Conservation (phyloP, 2,888 invertebrate genomes). For the Tenodera sinensis region DNA sequence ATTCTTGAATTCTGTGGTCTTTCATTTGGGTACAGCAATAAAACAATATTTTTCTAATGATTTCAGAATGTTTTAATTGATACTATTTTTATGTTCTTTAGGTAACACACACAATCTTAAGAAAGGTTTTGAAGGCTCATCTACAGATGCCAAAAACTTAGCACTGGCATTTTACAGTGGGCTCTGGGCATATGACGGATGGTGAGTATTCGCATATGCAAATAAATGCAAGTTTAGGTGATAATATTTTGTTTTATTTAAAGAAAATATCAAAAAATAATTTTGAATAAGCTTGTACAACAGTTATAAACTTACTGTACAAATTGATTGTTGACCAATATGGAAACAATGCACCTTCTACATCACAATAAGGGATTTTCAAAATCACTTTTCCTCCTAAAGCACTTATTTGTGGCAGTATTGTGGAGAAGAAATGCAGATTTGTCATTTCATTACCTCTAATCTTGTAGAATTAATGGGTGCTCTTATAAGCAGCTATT, state of each 20-base stretch:
- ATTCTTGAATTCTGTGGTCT: too few species aligned
- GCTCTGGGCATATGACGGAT: constrained; percentile 87
- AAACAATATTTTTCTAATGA: background rate
- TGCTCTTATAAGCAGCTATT: background rate
- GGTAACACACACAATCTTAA: constrained; percentile 61
- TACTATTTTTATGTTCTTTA: constrained; percentile 36
- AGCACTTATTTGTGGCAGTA: background rate
- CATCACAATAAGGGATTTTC: background rate
- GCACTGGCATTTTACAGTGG: constrained; percentile 80
- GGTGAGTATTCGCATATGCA: constrained; percentile 48
- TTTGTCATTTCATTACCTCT: too few species aligned
- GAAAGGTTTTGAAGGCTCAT: constrained; percentile 67
- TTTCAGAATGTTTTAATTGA: background rate
- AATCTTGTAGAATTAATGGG: too few species aligned
- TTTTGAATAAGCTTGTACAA: background rate
- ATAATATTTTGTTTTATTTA: background rate
- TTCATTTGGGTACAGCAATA: too few species aligned
- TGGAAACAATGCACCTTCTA: too few species aligned
- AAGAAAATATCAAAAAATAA: background rate
- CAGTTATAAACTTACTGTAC: too few species aligned
- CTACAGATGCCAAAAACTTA: constrained; percentile 59
- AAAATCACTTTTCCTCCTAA: background rate
- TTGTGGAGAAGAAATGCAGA: background rate
- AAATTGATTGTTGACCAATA: too few species aligned
- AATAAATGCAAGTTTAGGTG: too few species aligned